Evolutionary conservation across 2,888 invertebrate species (phyloP).

Genomic region (Leptura quadrifasciata): DNA sequence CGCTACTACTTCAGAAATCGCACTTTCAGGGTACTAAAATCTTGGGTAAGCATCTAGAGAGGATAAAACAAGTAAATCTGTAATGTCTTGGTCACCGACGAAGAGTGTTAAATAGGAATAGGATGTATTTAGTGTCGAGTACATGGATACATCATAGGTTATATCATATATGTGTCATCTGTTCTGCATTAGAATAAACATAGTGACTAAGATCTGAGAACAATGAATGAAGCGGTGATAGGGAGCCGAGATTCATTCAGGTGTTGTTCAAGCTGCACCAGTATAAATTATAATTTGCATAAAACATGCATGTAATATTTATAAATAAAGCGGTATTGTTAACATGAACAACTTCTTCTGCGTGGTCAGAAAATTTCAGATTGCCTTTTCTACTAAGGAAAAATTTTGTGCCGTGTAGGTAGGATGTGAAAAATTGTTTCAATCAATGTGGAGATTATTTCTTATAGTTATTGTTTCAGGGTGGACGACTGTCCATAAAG

Average conservation of each 20-base stretch:
- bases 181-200: constrained; percentile 39
- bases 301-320: constrained; percentile 39
- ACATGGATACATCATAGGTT: background rate
- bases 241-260: constrained; percentile 43
- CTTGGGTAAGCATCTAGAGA: background rate
- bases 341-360: constrained; percentile 23
- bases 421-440: constrained; percentile 13
- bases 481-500: no score
- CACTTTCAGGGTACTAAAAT: background rate
- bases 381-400: constrained; percentile 8
- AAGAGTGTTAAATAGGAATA: constrained; percentile 18
- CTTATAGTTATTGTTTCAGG: no score
- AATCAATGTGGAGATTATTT: background rate
- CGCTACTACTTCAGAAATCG: no score
- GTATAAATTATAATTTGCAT: constrained; percentile 44
- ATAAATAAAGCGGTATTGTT: constrained; percentile 35
- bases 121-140: background rate
- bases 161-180: constrained; percentile 37
- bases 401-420: constrained; percentile 14
- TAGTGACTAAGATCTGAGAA: constrained; percentile 40
- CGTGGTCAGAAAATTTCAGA: constrained; percentile 35
- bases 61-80: background rate
- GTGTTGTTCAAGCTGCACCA: constrained; percentile 42
- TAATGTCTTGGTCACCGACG: constrained; percentile 1
- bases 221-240: constrained; percentile 36